Base-by-base conservation (phyloP, 2,113 vertebrate genomes). In the Reinhardtius hippoglossoides region DNA sequence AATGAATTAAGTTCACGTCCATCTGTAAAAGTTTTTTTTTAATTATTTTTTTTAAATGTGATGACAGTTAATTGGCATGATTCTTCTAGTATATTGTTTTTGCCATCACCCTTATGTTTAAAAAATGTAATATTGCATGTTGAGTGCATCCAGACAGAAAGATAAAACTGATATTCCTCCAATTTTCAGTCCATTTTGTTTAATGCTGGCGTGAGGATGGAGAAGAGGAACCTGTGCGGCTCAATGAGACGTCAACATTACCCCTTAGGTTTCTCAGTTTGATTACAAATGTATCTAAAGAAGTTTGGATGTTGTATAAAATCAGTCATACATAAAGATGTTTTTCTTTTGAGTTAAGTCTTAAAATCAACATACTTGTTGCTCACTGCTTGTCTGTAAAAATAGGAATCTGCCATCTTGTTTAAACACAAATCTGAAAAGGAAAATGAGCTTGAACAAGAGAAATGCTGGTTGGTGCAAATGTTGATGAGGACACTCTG, bases 61-160 rank as follows among this genome's bases (percentile, higher is more conserved):
- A 74, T 69, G 31, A 67, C 7, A 12, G 23, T 69, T 76, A 81
- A 73, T 67, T 40, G 42, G 88, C 82, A 90, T 91, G 84, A 72
- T 76, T 46, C 46, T 56, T 44, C 27, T 42, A 9, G 5, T 75
- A 70, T 80, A n/a, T 67, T 76, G n/a, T 80, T 83, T 72, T 66
- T 55, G 4, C 37, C 18, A 73, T 27, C 37, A 65, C 82, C 54
- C 10, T 66, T 77, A 50, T 70, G 68, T 81, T 80, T 35, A n/a
- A 63, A 40, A 15, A 63, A 63, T 26, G 48, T 87, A 66, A 23
- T 50, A 67, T 44, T 77, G 89, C 87, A 91, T 91, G 85, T 80
- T 64, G 35, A 82, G 74, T 65, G 76, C 63, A 48, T 78, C 64
- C 26, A 26, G 63, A 35, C 62, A 76, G 54, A 57, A 55, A 26